Conservation (phyloP, 2,113 vertebrate genomes). For the Mus pahari region DNA sequence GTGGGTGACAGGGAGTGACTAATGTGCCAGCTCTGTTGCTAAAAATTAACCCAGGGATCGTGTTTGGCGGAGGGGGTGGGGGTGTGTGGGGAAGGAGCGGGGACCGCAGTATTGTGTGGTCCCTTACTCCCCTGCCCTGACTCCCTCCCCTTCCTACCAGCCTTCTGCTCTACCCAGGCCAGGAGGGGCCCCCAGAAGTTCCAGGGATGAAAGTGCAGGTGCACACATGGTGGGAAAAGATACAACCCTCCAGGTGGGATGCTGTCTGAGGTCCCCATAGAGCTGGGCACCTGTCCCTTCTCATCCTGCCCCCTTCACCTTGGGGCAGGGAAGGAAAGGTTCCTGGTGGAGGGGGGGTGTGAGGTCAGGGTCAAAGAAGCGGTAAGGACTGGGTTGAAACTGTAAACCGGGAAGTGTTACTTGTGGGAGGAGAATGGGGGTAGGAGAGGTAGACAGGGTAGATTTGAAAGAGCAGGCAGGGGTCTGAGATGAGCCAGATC, state of each 20-base stretch:
- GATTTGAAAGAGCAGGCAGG: not conserved
- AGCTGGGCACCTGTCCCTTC: not conserved
- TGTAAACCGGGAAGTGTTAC: not conserved
- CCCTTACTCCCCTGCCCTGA: constrained; percentile 62
- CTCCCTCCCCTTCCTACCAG: constrained; percentile 36
- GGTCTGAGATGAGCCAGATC: not conserved
- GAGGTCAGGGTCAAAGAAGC: not conserved
- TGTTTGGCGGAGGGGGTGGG: constrained; percentile 77
- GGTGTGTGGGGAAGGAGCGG: constrained; percentile 63
- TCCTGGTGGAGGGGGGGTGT: not conserved
- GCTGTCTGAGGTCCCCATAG: not conserved
- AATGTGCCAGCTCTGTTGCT: constrained; percentile 79
- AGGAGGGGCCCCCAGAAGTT: not conserved
- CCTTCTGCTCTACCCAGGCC: constrained; percentile 58
- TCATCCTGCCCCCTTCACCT: too few species aligned
- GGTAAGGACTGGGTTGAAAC: not conserved
- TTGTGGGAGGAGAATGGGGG: not conserved
- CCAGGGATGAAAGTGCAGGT: not conserved
- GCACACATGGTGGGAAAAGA: not conserved
- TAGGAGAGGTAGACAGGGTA: not conserved
- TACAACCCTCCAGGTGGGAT: not conserved
- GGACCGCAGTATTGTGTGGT: constrained; percentile 57
- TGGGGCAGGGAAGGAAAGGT: not conserved
- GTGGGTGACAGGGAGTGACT: constrained; percentile 85
- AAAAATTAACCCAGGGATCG: constrained; percentile 82